These are phyloP conservation scores for Calliopsis andreniformis DNA, from an alignment of 1,140 invertebrate species.

Conservation along the genomic window DNA sequence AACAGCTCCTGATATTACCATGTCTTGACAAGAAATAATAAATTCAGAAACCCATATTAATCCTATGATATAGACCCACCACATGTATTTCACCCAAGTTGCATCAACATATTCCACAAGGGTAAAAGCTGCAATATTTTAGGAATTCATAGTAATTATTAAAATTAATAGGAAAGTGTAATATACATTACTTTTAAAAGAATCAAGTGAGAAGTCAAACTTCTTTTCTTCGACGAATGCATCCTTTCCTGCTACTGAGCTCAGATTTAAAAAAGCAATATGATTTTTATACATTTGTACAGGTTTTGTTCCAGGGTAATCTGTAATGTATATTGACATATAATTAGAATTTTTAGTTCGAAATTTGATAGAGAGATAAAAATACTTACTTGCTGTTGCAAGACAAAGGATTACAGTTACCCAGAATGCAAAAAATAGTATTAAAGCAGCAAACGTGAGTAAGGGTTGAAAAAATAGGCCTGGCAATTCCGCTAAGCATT, in stretches of 20 bases:
- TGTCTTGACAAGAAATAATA: slow-evolving; percentile 94
- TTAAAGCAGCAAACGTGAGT: slow-evolving; percentile 90
- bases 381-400: slow-evolving; percentile 86
- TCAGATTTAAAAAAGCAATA: slow-evolving; percentile 71
- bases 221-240: slow-evolving; percentile 62
- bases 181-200: slow-evolving; percentile 66
- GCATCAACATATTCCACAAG: slow-evolving; percentile 87
- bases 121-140: slow-evolving; percentile 81
- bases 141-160: slow-evolving; percentile 33
- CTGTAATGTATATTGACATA: slow-evolving; percentile 64
- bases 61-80: slow-evolving; percentile 95
- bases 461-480: slow-evolving; percentile 93
- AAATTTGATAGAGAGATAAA: not conserved
- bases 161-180: slow-evolving; percentile 18
- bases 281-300: slow-evolving; percentile 75
- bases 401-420: slow-evolving; percentile 88
- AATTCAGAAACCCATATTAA: slow-evolving; percentile 95
- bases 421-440: slow-evolving; percentile 93
- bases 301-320: slow-evolving; percentile 79
- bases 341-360: slow-evolving; percentile 17
- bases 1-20: slow-evolving; percentile 94
- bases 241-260: slow-evolving; percentile 57
- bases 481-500: slow-evolving; percentile 91
- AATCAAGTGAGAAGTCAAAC: slow-evolving; percentile 61
- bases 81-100: slow-evolving; percentile 91